Evolutionary conservation across 2,797 vertebrate species (phyloP).

Genomic region (Centroberyx gerrardi): DNA sequence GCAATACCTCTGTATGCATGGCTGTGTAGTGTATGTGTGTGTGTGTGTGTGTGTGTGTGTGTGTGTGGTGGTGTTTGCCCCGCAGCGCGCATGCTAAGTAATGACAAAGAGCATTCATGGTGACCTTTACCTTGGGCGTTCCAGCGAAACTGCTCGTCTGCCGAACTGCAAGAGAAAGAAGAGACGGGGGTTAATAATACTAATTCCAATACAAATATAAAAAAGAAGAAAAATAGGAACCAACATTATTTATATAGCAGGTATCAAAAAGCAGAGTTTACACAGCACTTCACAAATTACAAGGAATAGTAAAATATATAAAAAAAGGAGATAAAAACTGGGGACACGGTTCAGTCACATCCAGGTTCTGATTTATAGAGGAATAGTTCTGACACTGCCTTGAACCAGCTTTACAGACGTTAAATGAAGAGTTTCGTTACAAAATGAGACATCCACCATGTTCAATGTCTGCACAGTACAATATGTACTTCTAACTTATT

Average conservation of each 20-base stretch:
- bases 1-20: background rate
- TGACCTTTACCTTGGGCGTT: constrained; percentile 92
- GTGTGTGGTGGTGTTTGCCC: background rate
- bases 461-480: background rate
- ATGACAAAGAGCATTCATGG: constrained; percentile 12
- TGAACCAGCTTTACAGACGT: constrained; percentile 1
- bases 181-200: constrained; percentile 23
- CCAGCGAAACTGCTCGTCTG: constrained; percentile 98
- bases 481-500: background rate
- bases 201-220: background rate
- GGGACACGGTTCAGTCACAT: background rate
- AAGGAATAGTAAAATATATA: background rate
- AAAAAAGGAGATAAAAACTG: background rate
- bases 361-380: background rate
- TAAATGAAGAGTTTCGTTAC: background rate
- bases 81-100: background rate
- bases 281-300: background rate
- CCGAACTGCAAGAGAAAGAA: constrained; percentile 89
- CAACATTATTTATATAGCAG: background rate
- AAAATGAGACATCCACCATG: background rate
- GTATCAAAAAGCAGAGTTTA: background rate
- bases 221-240: background rate
- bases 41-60: background rate
- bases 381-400: background rate
- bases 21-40: constrained; percentile 2